Conservation (phyloP, 2,888 invertebrate genomes). For the Microplitis deprimator region DNA sequence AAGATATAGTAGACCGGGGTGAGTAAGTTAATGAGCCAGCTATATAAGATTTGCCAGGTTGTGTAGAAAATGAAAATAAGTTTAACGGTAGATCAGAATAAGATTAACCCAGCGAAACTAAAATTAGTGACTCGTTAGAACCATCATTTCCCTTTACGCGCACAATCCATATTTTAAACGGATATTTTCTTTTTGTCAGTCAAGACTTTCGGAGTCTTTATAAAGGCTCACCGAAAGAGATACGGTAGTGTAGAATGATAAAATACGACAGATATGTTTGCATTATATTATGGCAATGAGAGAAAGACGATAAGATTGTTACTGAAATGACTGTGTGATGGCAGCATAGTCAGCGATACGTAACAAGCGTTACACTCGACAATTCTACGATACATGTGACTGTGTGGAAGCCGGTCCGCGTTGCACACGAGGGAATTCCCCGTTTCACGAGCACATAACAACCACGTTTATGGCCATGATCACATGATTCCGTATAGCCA, state of each 20-base stretch:
- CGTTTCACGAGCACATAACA: conserved; percentile 71
- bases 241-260: conserved; percentile 6
- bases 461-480: conserved; percentile 71
- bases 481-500: conserved; percentile 70
- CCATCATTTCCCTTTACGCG: neutral
- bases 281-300: conserved; percentile 4
- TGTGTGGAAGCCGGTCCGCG: conserved; percentile 36
- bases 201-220: neutral
- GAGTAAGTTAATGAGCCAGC: neutral
- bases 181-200: neutral
- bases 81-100: conserved; percentile 32
- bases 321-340: conserved; percentile 53
- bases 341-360: conserved; percentile 66
- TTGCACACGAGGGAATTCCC: conserved; percentile 48
- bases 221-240: neutral
- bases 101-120: conserved; percentile 27
- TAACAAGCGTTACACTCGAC: conserved; percentile 69
- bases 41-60: conserved; percentile 13
- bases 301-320: conserved; percentile 44
- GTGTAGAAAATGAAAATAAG: conserved; percentile 28
- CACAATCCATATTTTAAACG: neutral
- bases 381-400: conserved; percentile 65
- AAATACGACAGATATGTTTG: neutral
- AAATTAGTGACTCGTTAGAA: conserved; percentile 38
- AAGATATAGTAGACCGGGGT: neutral